Evolutionary conservation across 1,140 invertebrate species (phyloP).

Genomic region (Aphidius ervi): DNA sequence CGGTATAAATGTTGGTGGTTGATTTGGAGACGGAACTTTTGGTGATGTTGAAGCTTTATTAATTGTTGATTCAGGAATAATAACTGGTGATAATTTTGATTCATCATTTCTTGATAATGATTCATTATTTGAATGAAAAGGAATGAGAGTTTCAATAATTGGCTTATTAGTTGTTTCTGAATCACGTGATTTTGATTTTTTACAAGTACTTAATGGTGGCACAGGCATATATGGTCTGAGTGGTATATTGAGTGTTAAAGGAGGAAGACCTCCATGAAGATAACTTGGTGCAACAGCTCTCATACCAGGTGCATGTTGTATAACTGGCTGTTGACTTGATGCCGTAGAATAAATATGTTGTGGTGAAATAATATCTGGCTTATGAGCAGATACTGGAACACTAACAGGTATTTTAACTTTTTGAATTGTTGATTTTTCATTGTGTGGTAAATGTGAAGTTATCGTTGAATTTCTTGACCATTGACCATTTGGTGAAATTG

Average conservation of each 20-base stretch:
- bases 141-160: constrained; percentile 46
- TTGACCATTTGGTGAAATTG: constrained; percentile 46
- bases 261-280: constrained; percentile 45
- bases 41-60: constrained; percentile 49
- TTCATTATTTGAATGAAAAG: constrained; percentile 37
- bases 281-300: constrained; percentile 43
- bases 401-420: constrained; percentile 42
- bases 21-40: constrained; percentile 50
- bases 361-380: constrained; percentile 31
- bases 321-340: constrained; percentile 46
- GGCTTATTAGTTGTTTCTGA: constrained; percentile 33
- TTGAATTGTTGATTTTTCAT: constrained; percentile 25
- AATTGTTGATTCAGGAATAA: constrained; percentile 39
- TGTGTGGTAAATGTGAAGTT: constrained; percentile 29
- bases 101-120: constrained; percentile 39
- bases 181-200: constrained; percentile 36
- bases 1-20: constrained; percentile 49
- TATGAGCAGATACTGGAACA: constrained; percentile 39
- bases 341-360: constrained; percentile 49
- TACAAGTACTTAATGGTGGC: constrained; percentile 35
- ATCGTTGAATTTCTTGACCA: constrained; percentile 36
- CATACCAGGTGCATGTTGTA: constrained; percentile 50
- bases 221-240: constrained; percentile 47
- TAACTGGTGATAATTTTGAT: constrained; percentile 44
- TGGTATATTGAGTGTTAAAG: constrained; percentile 46